phyloP scores from a whole-genome alignment of 2,113 vertebrate genomes.

The western clawed frog (Xenopus tropicalis) region UCB_Xtro_10.0 CM004450.2:69690501-69691000 shows the following conservation, averaged over 20 bases:
- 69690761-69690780: conserved; percentile 67
- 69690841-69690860: conserved; percentile 60
- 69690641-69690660: conserved; percentile 56
- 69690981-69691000: conserved; percentile 96
- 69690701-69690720: conserved; percentile 63
- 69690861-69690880: conserved; percentile 71
- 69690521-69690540: conserved; percentile 67
- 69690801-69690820: conserved; percentile 63
- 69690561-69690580: conserved; percentile 70
- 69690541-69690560: conserved; percentile 62
- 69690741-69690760: conserved; percentile 57
- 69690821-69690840: conserved; percentile 67
- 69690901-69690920: conserved; percentile 81
- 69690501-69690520: conserved; percentile 69
- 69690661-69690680: conserved; percentile 64
- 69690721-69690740: conserved; percentile 56
- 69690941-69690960: conserved; percentile 64
- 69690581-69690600: conserved; percentile 72
- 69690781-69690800: conserved; percentile 58
- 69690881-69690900: conserved; percentile 67
- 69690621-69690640: conserved; percentile 78
- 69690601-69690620: conserved; percentile 78
- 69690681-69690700: conserved; percentile 73
- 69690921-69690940: conserved; percentile 90
- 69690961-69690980: conserved; percentile 68